These are phyloP conservation scores for Atlantisia rogersi DNA, from an alignment of 2,113 vertebrate genomes.

Conservation along the genomic window DNA sequence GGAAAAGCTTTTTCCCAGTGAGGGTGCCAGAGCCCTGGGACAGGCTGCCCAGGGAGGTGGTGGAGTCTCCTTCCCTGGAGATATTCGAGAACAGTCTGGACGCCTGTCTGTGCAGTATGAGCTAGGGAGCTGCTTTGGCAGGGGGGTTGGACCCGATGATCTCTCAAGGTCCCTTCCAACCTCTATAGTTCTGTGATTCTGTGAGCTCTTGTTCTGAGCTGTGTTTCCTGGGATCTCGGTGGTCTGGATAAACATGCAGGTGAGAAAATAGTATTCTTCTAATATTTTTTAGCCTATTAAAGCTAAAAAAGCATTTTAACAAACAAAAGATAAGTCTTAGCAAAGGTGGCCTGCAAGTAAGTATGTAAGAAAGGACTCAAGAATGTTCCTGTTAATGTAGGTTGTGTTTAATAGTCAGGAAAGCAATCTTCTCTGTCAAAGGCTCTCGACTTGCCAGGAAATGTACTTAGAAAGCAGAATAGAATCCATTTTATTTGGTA, in stretches of 20 bases:
- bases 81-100: too few relatives aligned
- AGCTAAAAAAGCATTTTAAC: neutral
- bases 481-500: neutral
- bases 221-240: fast-evolving
- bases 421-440: neutral
- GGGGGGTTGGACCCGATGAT: too few relatives aligned
- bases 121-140: too few relatives aligned
- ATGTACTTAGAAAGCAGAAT: neutral
- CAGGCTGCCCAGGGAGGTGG: too few relatives aligned
- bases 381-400: neutral
- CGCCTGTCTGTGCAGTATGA: too few relatives aligned
- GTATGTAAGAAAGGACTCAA: neutral
- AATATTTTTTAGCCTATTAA: neutral
- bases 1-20: too few relatives aligned
- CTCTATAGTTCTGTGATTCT: too few relatives aligned
- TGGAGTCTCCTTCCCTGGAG: too few relatives aligned
- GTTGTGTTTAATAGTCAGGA: neutral
- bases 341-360: neutral
- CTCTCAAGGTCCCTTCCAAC: too few relatives aligned
- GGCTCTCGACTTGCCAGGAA: neutral
- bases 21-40: too few relatives aligned
- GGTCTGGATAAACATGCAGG: neutral
- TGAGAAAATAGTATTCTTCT: neutral
- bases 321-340: neutral
- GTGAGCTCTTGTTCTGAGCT: neutral